phyloP scores from a whole-genome alignment of 1,140 invertebrate genomes.

The Batillaria attramentaria region DNA sequence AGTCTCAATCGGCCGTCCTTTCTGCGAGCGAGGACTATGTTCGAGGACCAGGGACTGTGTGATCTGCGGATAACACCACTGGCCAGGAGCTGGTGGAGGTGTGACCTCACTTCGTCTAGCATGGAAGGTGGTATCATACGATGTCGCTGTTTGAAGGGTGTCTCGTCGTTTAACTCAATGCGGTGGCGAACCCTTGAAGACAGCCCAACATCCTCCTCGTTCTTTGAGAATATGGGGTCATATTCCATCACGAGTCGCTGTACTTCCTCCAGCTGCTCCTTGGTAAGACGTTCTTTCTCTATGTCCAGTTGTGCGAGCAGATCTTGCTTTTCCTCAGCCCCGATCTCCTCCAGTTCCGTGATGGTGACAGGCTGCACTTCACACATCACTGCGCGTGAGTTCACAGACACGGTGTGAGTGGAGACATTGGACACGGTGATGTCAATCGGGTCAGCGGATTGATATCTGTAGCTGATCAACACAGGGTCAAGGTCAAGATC shows the following conservation, averaged over 20 bases:
- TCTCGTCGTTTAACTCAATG: not conserved
- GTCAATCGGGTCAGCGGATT: not conserved
- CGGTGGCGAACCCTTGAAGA: not conserved
- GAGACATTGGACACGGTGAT: not conserved
- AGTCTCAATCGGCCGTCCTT: not conserved
- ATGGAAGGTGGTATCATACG: not conserved
- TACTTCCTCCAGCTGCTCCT: not conserved
- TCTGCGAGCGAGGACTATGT: not conserved
- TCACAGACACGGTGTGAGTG: not conserved
- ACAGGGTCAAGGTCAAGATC: conserved; percentile 1
- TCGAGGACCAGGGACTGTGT: conserved; percentile 8
- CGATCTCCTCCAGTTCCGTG: not conserved
- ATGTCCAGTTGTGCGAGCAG: not conserved
- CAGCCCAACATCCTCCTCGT: not conserved
- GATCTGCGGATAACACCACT: not conserved
- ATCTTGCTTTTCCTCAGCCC: not conserved
- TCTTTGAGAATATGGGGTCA: not conserved
- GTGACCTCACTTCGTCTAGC: not conserved
- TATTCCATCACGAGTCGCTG: too few relatives aligned
- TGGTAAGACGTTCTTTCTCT: too few relatives aligned
- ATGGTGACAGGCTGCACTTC: not conserved
- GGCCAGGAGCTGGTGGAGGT: conserved; percentile 5
- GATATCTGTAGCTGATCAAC: not conserved
- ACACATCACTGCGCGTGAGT: not conserved
- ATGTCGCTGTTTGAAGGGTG: conserved; percentile 1